These are phyloP conservation scores for Drosophila tropicalis DNA, from an alignment of 1,140 invertebrate species.

Conservation along the genomic window DNA sequence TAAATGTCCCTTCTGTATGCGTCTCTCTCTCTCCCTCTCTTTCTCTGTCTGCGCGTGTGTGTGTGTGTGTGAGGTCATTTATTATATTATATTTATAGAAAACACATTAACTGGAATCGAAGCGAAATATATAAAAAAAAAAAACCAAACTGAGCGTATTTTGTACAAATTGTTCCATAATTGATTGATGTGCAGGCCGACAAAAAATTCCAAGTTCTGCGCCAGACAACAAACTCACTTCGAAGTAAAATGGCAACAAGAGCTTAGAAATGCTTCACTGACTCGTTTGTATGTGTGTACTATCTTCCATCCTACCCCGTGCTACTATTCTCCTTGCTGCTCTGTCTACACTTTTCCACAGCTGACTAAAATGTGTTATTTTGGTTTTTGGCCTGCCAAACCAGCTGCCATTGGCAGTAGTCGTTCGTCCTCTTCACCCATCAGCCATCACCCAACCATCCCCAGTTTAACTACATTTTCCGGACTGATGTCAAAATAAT, in stretches of 20 bases:
- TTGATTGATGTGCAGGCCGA: constrained; percentile 68
- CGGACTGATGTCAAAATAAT: constrained; percentile 73
- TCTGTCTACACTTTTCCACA: not conserved
- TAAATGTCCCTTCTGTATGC: not conserved
- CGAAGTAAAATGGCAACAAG: constrained; percentile 17
- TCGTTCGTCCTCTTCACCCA: not conserved
- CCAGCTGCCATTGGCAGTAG: constrained; percentile 55
- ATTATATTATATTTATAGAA: constrained; percentile 68
- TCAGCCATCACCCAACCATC: not conserved
- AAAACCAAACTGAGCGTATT: constrained; percentile 51
- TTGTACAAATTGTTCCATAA: constrained; percentile 78
- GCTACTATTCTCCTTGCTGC: not conserved
- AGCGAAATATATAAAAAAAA: constrained; percentile 62
- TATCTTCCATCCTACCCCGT: not conserved
- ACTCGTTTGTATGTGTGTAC: not conserved
- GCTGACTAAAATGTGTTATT: constrained; percentile 17
- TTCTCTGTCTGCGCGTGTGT: not conserved
- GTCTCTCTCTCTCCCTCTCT: not conserved
- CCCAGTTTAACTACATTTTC: constrained; percentile 44
- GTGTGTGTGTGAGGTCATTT: constrained; percentile 36
- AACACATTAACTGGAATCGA: constrained; percentile 63
- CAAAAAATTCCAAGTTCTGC: constrained; percentile 1
- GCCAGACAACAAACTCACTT: constrained; percentile 13
- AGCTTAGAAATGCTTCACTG: constrained; percentile 17
- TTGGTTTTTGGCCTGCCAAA: constrained; percentile 11